These are phyloP conservation scores for Morpho achilles DNA, from an alignment of 2,888 invertebrate genomes.

Conservation along the genomic window DNA sequence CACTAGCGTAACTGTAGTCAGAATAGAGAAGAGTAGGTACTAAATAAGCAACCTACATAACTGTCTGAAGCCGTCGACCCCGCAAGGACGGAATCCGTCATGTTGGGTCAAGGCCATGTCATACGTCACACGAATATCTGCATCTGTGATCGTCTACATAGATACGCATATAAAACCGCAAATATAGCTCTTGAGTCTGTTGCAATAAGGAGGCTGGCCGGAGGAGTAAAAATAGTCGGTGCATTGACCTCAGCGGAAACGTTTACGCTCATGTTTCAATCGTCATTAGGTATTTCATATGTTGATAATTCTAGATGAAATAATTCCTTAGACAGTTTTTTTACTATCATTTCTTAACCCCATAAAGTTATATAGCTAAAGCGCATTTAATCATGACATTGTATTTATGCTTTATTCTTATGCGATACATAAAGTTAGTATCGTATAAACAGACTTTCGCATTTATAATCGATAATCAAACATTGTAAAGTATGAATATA, in stretches of 20 bases:
- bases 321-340: neutral
- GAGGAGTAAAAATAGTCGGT: conserved; percentile 52
- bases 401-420: too few species aligned
- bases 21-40: conserved; percentile 19
- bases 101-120: conserved; percentile 71
- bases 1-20: conserved; percentile 8
- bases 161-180: conserved; percentile 46
- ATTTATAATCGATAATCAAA: too few species aligned
- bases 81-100: conserved; percentile 77
- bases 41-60: conserved; percentile 44
- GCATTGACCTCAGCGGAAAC: conserved; percentile 61
- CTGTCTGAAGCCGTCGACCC: conserved; percentile 55
- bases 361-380: too few species aligned
- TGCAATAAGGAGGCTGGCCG: conserved; percentile 40
- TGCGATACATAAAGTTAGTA: too few species aligned
- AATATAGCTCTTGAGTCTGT: conserved; percentile 51
- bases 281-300: conserved; percentile 60
- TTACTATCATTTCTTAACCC: too few species aligned
- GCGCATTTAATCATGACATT: too few species aligned
- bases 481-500: too few species aligned
- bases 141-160: conserved; percentile 73
- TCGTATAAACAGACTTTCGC: too few species aligned
- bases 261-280: conserved; percentile 48
- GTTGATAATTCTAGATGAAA: conserved; percentile 19
- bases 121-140: conserved; percentile 65